Base-by-base conservation (phyloP, 2,113 vertebrate genomes). In the Python bivittatus region DNA sequence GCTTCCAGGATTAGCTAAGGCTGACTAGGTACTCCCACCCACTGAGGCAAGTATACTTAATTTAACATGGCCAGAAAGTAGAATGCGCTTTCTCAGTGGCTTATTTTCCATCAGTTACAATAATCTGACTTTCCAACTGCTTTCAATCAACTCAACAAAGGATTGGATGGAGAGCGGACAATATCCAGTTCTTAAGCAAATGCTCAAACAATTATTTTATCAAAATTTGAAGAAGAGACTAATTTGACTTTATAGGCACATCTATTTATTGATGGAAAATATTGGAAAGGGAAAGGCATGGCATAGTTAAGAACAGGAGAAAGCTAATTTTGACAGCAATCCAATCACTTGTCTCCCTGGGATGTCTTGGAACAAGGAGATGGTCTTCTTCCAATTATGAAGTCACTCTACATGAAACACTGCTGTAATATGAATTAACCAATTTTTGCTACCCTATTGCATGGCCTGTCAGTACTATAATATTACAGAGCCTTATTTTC, bases 361-460 rank as follows among this genome's bases (percentile, higher is more conserved):
- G 23, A 27, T n/a, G 44, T 60, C 27, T 84, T 13, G 17, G 33
- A 89, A 54, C 57, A 11, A 42, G 15, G 0, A 23, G 48, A 29
- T 23, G 60, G 17, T 11, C 27, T 86, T 52, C 33, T 84, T 91
- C 29, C 52, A 17, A 42, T 42, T 79, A 79, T 42, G 72, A 79
- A 79, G 33, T 79, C 33, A 79, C 6, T 44, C 7, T 54, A 38
- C 6, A 17, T 64, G 27, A 91, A 91, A 0, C 60, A 33, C 33
- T 91, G 33, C 1, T 83, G 22, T 91, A 92, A 87, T 2, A 2
- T 4, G 91, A 91, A 53, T 0, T 54, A 83, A 91, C 3, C 60
- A 90, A 95, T 91, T 92, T 92, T 84, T 92, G n/a, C 87, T 0
- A 2, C 83, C 90, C 23, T 20, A 60, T 90, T 94, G 92, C 54